Evolutionary conservation across 2,888 invertebrate genomes (phyloP).

Genomic region (Parnassius orleans): DNA sequence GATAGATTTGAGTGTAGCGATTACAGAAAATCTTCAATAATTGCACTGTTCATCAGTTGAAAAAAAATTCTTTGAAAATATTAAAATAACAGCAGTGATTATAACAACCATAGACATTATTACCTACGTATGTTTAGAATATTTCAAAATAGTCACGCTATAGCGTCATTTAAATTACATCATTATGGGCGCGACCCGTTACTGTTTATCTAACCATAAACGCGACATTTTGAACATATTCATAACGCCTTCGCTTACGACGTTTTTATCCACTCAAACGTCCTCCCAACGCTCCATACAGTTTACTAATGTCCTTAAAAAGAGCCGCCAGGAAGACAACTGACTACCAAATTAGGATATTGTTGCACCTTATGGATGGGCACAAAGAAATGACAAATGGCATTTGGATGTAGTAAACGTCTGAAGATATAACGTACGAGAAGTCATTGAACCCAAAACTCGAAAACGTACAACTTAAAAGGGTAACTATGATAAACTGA

Average conservation of each 20-base stretch:
- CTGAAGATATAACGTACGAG: not conserved
- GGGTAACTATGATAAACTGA: too few relatives aligned
- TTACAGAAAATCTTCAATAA: too few relatives aligned
- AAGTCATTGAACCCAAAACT: not conserved
- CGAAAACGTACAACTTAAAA: not conserved
- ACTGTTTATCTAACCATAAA: slow-evolving; percentile 52
- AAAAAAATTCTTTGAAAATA: too few relatives aligned
- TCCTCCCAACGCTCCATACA: slow-evolving; percentile 9
- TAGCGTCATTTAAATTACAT: slow-evolving; percentile 63
- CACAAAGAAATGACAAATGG: slow-evolving; percentile 1
- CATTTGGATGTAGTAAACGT: too few relatives aligned
- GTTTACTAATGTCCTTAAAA: slow-evolving; percentile 9
- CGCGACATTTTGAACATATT: slow-evolving; percentile 18
- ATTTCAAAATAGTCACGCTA: slow-evolving; percentile 55
- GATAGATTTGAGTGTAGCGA: too few relatives aligned
- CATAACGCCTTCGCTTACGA: slow-evolving; percentile 37
- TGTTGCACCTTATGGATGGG: not conserved
- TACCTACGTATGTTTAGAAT: slow-evolving; percentile 35
- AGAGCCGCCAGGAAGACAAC: slow-evolving; percentile 13
- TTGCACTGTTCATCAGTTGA: too few relatives aligned
- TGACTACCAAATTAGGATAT: slow-evolving; percentile 12
- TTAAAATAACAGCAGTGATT: too few relatives aligned
- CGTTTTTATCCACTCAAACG: slow-evolving; percentile 13
- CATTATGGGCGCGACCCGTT: slow-evolving; percentile 58
- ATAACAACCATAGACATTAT: not conserved